phyloP scores from a whole-genome alignment of 2,113 vertebrate genomes.

The Aptenodytes patagonicus region DNA sequence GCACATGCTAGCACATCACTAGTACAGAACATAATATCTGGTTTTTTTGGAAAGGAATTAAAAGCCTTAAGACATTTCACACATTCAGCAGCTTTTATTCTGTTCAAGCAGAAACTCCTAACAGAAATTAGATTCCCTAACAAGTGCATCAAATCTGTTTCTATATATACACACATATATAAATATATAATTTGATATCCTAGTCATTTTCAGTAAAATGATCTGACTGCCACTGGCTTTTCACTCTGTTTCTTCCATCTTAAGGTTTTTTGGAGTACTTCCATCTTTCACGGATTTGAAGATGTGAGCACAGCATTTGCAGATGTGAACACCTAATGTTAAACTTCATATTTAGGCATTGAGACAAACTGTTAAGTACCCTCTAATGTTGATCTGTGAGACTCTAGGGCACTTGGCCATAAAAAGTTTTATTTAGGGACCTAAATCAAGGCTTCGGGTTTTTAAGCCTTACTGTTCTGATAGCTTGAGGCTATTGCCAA shows the following conservation, averaged over 20 bases:
- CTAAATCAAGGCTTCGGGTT: background rate
- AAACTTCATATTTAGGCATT: background rate
- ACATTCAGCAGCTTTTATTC: conserved; percentile 12
- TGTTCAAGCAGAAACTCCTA: background rate
- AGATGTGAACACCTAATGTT: background rate
- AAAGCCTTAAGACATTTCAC: background rate
- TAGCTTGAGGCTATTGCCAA: background rate
- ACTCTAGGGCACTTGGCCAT: background rate
- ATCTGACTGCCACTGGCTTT: conserved; percentile 21
- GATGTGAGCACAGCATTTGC: background rate
- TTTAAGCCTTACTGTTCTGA: background rate
- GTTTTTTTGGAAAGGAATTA: background rate
- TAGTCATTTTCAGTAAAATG: background rate
- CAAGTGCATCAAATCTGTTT: background rate
- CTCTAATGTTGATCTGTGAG: background rate
- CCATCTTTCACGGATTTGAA: background rate
- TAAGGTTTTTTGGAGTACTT: background rate
- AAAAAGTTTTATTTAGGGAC: background rate
- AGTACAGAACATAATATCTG: background rate
- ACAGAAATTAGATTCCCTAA: conserved; percentile 11
- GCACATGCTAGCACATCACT: background rate
- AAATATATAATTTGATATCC: conserved; percentile 9
- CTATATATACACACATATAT: background rate
- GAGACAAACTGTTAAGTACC: background rate
- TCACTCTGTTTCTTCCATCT: conserved; percentile 3